These are phyloP conservation scores for Gordius sp. DNA, from an alignment of 2,888 invertebrate genomes.

Conservation along the genomic window DNA sequence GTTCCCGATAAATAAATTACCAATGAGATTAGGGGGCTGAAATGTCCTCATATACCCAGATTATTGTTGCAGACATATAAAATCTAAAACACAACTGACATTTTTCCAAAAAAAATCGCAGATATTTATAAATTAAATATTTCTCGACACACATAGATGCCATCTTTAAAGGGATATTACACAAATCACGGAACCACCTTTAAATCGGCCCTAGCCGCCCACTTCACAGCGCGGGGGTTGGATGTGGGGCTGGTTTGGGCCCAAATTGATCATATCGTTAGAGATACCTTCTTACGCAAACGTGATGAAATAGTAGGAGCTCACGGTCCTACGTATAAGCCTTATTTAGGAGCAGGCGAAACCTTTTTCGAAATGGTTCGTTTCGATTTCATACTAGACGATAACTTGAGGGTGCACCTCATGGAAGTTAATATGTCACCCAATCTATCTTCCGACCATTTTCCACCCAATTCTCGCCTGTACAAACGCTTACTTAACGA, in stretches of 20 bases:
- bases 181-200: slow-evolving; percentile 42
- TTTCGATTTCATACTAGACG: slow-evolving; percentile 70
- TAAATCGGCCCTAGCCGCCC: slow-evolving; percentile 58
- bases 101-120: too few relatives aligned
- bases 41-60: too few relatives aligned
- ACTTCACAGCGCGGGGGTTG: slow-evolving; percentile 24
- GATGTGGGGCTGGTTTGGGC: slow-evolving; percentile 23
- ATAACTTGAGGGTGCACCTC: slow-evolving; percentile 51
- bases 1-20: too few relatives aligned
- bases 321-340: slow-evolving; percentile 20
- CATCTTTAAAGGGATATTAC: slow-evolving; percentile 28
- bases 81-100: too few relatives aligned
- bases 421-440: slow-evolving; percentile 92
- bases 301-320: slow-evolving; percentile 19
- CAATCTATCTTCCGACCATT: slow-evolving; percentile 72
- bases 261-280: slow-evolving; percentile 23
- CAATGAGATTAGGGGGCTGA: too few relatives aligned
- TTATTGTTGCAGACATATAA: too few relatives aligned
- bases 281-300: not conserved
- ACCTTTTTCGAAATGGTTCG: slow-evolving; percentile 75
- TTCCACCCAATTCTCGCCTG: slow-evolving; percentile 50
- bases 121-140: too few relatives aligned
- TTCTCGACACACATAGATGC: slow-evolving; percentile 26
- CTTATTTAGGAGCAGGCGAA: not conserved
- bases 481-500: slow-evolving; percentile 76